These are phyloP conservation scores for Aproaerema taeniolella DNA, from an alignment of 2,888 invertebrate genomes.

Conservation along the genomic window DNA sequence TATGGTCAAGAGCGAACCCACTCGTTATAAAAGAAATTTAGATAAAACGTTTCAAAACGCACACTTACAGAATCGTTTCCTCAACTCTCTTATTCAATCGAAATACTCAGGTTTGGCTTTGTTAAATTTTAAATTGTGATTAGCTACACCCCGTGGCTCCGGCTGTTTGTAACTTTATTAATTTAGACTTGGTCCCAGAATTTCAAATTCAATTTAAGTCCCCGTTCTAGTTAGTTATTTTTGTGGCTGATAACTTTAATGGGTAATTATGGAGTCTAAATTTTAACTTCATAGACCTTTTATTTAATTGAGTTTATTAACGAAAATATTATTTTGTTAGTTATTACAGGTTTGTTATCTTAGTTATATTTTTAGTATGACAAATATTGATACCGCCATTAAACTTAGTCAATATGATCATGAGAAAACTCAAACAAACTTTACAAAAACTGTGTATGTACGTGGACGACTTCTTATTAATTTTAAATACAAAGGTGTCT, in stretches of 20 bases:
- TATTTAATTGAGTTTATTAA: no score
- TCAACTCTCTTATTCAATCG: conserved; percentile 19
- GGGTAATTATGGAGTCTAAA: not conserved
- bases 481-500: no score
- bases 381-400: no score
- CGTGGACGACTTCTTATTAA: no score
- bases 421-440: no score
- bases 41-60: not conserved
- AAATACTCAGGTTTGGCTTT: conserved; percentile 39
- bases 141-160: conserved; percentile 26
- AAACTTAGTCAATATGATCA: no score
- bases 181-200: conserved; percentile 9
- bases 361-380: no score
- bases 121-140: conserved; percentile 34
- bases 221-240: conserved; percentile 2
- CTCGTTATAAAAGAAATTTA: not conserved
- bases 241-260: conserved; percentile 1
- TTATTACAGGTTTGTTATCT: no score
- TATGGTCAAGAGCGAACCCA: no score
- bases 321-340: no score
- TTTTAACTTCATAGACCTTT: no score
- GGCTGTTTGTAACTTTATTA: conserved; percentile 19
- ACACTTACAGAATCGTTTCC: not conserved
- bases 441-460: no score
- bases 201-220: conserved; percentile 9